These are phyloP conservation scores for Perizoma affinitatum DNA, from an alignment of 2,888 invertebrate genomes.

Conservation along the genomic window DNA sequence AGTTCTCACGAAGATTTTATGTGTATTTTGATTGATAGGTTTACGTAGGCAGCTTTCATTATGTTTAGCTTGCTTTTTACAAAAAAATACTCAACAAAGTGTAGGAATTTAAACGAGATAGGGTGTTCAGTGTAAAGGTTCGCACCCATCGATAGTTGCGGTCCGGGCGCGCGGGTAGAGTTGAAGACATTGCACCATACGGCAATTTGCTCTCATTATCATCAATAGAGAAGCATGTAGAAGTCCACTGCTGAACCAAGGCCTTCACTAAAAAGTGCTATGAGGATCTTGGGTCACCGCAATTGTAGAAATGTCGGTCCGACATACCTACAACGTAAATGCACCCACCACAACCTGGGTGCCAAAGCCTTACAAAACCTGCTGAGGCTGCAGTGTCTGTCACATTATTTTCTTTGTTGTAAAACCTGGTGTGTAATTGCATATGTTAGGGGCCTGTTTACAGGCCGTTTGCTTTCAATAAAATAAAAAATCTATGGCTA, in stretches of 20 bases:
- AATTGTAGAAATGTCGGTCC: too few relatives aligned
- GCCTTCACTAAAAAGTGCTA: too few relatives aligned
- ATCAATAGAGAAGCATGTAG: too few relatives aligned
- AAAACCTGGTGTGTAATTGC: too few relatives aligned
- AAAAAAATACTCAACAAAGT: constrained; percentile 12
- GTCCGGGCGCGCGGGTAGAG: too few relatives aligned
- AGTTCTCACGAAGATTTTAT: constrained; percentile 51
- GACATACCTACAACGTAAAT: too few relatives aligned
- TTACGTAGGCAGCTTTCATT: constrained; percentile 49
- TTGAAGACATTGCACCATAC: too few relatives aligned
- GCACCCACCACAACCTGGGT: too few relatives aligned
- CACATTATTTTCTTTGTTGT: background rate
- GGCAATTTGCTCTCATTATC: too few relatives aligned
- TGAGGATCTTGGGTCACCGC: too few relatives aligned
- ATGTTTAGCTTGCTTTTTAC: constrained; percentile 42
- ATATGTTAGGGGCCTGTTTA: background rate
- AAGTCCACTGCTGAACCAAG: too few relatives aligned
- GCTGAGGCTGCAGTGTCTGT: background rate
- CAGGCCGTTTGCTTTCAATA: background rate
- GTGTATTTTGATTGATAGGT: constrained; percentile 51
- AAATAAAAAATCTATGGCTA: background rate
- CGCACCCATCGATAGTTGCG: too few relatives aligned
- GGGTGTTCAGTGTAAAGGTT: constrained; percentile 35
- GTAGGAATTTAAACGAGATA: constrained; percentile 58
- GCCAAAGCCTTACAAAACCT: background rate